phyloP scores from a whole-genome alignment of 2,797 vertebrate species.

The Sebastes paucispinis region DNA sequence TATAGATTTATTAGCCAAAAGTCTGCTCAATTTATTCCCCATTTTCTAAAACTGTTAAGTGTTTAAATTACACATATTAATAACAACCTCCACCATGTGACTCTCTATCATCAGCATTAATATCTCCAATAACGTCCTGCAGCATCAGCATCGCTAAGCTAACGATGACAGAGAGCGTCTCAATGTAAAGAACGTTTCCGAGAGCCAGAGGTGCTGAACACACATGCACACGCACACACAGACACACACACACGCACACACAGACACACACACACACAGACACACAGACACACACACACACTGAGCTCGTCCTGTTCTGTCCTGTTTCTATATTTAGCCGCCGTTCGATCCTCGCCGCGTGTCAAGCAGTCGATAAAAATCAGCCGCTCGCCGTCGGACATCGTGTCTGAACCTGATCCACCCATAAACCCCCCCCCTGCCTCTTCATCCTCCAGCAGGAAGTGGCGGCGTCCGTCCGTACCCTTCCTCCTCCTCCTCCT shows the following conservation, averaged over 20 bases:
- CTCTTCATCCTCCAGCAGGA: slow-evolving; percentile 25
- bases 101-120: not conserved
- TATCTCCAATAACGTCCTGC: not conserved
- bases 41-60: not conserved
- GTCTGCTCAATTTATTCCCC: not conserved
- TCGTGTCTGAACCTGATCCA: slow-evolving; percentile 66
- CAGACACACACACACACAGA: not conserved
- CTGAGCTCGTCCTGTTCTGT: not conserved
- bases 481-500: slow-evolving; percentile 37
- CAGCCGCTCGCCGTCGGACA: slow-evolving; percentile 56
- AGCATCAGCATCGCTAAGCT: slow-evolving; percentile 1
- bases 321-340: slow-evolving; percentile 61
- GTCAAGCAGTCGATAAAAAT: slow-evolving; percentile 60
- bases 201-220: slow-evolving; percentile 2
- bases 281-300: not conserved
- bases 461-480: not conserved
- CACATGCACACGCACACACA: not conserved
- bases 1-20: not conserved
- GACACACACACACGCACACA: slow-evolving; percentile 1
- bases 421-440: not conserved
- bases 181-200: not conserved
- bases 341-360: slow-evolving; percentile 44
- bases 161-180: not conserved
- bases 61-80: not conserved
- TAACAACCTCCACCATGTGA: not conserved